phyloP scores from a whole-genome alignment of 2,113 vertebrate species.

The Mellivora capensis region DNA sequence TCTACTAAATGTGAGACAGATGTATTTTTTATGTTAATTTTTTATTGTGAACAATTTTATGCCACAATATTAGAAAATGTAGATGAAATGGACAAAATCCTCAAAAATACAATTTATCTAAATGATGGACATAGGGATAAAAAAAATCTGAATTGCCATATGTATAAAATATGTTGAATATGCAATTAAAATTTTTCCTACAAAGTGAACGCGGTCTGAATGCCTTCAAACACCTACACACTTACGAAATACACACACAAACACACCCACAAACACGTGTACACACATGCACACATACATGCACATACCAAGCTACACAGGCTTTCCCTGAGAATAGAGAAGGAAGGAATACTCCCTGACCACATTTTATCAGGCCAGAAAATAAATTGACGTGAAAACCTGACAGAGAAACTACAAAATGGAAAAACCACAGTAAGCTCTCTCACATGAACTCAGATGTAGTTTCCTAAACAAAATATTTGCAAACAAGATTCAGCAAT shows the following conservation, averaged over 20 bases:
- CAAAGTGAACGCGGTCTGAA: background rate
- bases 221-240: background rate
- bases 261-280: background rate
- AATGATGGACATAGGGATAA: background rate
- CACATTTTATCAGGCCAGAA: background rate
- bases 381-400: background rate
- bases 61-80: background rate
- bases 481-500: no score
- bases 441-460: background rate
- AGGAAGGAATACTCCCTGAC: background rate
- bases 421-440: background rate
- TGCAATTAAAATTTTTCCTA: background rate
- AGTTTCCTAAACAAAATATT: background rate
- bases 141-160: background rate
- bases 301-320: no score
- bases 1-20: background rate
- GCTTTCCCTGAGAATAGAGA: background rate
- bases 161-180: background rate
- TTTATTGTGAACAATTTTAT: background rate
- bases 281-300: background rate
- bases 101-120: background rate
- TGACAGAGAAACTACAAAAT: background rate
- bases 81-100: background rate
- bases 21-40: background rate
- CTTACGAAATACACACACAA: background rate